Evolutionary conservation across 2,113 vertebrate species (phyloP), one percentile per base, ranked within the genome.

Genomic region (Corythaixoides concolor): DNA sequence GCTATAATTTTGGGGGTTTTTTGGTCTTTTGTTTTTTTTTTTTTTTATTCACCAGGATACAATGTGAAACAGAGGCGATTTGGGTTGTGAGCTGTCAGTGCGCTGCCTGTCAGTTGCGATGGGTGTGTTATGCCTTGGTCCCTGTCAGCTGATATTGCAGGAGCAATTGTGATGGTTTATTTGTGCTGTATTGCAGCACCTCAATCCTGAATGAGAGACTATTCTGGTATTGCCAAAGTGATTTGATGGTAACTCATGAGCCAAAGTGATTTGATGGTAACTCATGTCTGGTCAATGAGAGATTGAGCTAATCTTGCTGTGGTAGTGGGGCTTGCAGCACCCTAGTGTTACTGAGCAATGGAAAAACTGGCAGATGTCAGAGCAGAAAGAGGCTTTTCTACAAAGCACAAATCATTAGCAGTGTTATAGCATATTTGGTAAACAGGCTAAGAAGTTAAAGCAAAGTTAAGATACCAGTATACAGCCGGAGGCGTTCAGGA

Each of bases 271-370:
- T 7, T 39, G 66, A 60, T 32, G n/a, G 39, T 17, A 68, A 37
- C 33, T 77, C 72, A 59, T 4, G 3, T 41, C 28, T 67, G 80
- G 47, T 43, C 68, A 59, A 4, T 69, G 41, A n/a, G 47, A 73
- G 45, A 47, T 11, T 50, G 59, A 59, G 63, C 89, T 69, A 41
- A 37, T 53, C n/a, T 83, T 59, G 78, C 55, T 45, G 3, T 28
- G 32, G 35, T 23, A 49, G 15, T 17, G 32, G 53, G 33, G 33
- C 50, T 80, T 2, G 2, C 50, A 76, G 53, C 39, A 79, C 23
- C 19, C 0, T 0, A n/a, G 17, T 21, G 16, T 41, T 68, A 27
- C 64, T 60, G 69, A 90, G 70, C n/a, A 39, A 15, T 69, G 53
- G 50, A 27, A 94, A 81, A 82, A 47, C 50, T 70, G 41, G 55